These are phyloP conservation scores for Amorpha juglandis DNA, from an alignment of 2,888 invertebrate genomes.

Conservation along the genomic window DNA sequence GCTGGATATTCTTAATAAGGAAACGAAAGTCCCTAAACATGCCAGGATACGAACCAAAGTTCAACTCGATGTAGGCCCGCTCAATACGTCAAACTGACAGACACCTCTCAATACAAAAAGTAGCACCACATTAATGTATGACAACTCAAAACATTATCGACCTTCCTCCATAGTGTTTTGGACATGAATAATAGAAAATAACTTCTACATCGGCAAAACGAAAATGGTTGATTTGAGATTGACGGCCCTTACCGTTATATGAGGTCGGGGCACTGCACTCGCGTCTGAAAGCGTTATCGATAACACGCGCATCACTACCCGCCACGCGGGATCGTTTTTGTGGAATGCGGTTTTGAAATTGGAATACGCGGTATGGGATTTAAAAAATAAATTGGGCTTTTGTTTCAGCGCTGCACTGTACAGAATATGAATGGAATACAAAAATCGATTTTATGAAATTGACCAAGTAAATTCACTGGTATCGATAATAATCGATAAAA, in stretches of 20 bases:
- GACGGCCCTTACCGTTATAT: slow-evolving; percentile 70
- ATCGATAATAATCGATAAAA: slow-evolving; percentile 22
- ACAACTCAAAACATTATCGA: slow-evolving; percentile 43
- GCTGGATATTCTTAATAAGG: background rate
- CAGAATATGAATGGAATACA: slow-evolving; percentile 37
- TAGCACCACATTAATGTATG: slow-evolving; percentile 34
- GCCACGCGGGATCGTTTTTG: slow-evolving; percentile 55
- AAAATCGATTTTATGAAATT: slow-evolving; percentile 12
- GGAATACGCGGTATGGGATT: slow-evolving; percentile 63
- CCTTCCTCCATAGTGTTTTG: slow-evolving; percentile 51
- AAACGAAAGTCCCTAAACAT: slow-evolving; percentile 32
- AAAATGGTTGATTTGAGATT: slow-evolving; percentile 70
- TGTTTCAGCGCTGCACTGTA: slow-evolving; percentile 38
- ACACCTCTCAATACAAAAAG: slow-evolving; percentile 52
- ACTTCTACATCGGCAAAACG: slow-evolving; percentile 51
- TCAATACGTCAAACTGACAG: slow-evolving; percentile 68
- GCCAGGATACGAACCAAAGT: slow-evolving; percentile 53
- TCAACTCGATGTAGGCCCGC: slow-evolving; percentile 44
- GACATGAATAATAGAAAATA: slow-evolving; percentile 50
- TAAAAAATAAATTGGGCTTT: slow-evolving; percentile 52
- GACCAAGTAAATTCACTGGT: slow-evolving; percentile 4
- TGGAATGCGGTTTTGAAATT: slow-evolving; percentile 73
- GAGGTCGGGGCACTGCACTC: slow-evolving; percentile 68
- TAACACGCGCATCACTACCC: slow-evolving; percentile 69
- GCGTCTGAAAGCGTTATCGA: slow-evolving; percentile 67